These are phyloP conservation scores for Scaptomyza flava DNA, from an alignment of 2,888 invertebrate genomes.

Conservation along the genomic window DNA sequence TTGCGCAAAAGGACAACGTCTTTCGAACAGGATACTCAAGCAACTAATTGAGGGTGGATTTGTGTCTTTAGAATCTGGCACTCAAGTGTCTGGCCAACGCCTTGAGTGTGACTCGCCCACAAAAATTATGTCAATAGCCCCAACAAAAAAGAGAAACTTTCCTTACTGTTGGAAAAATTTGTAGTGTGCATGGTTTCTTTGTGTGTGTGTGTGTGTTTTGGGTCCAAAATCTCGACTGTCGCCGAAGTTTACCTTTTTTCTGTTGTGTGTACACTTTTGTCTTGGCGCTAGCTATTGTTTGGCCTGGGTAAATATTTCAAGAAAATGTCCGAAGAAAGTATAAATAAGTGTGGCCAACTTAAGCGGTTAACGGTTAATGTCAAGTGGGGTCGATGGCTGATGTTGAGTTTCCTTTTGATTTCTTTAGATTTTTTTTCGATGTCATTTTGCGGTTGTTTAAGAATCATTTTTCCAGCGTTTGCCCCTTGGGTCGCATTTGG, in stretches of 20 bases:
- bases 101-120: slow-evolving; percentile 73
- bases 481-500: slow-evolving; percentile 18
- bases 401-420: slow-evolving; percentile 50
- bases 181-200: slow-evolving; percentile 27
- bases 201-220: slow-evolving; percentile 12
- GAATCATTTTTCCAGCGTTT: slow-evolving; percentile 46
- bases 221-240: slow-evolving; percentile 26
- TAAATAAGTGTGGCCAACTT: slow-evolving; percentile 58
- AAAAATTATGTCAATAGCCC: slow-evolving; percentile 78
- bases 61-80: slow-evolving; percentile 48
- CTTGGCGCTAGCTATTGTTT: slow-evolving; percentile 57
- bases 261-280: slow-evolving; percentile 7
- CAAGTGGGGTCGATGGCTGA: slow-evolving; percentile 66
- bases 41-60: slow-evolving; percentile 77
- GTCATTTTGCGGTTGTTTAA: slow-evolving; percentile 61
- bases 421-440: slow-evolving; percentile 43
- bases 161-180: slow-evolving; percentile 13
- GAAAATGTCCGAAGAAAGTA: slow-evolving; percentile 69
- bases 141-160: slow-evolving; percentile 40
- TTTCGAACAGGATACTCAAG: slow-evolving; percentile 29
- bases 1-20: slow-evolving; percentile 42
- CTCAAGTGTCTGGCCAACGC: slow-evolving; percentile 76
- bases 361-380: slow-evolving; percentile 58
- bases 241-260: slow-evolving; percentile 41
- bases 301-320: slow-evolving; percentile 68